These are phyloP conservation scores for Cydia strobilella DNA, from an alignment of 1,140 invertebrate genomes.

Conservation along the genomic window DNA sequence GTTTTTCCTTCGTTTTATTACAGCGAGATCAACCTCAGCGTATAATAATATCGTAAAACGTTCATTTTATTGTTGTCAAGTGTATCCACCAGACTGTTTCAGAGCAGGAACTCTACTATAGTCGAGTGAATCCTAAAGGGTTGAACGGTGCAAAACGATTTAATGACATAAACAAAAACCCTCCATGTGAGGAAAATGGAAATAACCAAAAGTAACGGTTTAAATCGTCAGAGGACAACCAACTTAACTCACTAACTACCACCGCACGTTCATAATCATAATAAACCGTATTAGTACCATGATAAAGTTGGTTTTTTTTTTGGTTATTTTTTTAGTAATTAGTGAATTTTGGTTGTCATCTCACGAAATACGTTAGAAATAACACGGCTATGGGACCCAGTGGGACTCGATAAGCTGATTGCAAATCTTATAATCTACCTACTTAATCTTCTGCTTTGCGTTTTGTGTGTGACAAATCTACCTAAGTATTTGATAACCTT, in stretches of 20 bases:
- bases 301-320: too few species aligned
- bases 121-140: not conserved
- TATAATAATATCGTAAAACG: not conserved
- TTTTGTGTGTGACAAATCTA: not conserved
- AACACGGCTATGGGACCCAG: not conserved
- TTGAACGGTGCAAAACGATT: constrained; percentile 8
- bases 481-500: too few species aligned
- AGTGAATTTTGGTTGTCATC: too few species aligned
- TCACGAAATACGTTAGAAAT: not conserved
- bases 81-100: not conserved
- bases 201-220: not conserved
- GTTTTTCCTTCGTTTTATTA: not conserved
- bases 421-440: not conserved
- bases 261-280: too few species aligned
- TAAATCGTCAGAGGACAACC: too few species aligned
- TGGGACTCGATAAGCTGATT: not conserved
- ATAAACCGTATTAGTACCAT: too few species aligned
- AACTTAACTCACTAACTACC: too few species aligned
- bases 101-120: not conserved
- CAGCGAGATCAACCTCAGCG: not conserved
- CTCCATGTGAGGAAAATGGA: not conserved
- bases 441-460: not conserved
- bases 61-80: constrained; percentile 3
- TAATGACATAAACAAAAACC: constrained; percentile 2
- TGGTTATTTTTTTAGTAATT: too few species aligned